Evolutionary conservation across 2,797 vertebrate genomes (phyloP).

Genomic region (Xerus rutilus): DNA sequence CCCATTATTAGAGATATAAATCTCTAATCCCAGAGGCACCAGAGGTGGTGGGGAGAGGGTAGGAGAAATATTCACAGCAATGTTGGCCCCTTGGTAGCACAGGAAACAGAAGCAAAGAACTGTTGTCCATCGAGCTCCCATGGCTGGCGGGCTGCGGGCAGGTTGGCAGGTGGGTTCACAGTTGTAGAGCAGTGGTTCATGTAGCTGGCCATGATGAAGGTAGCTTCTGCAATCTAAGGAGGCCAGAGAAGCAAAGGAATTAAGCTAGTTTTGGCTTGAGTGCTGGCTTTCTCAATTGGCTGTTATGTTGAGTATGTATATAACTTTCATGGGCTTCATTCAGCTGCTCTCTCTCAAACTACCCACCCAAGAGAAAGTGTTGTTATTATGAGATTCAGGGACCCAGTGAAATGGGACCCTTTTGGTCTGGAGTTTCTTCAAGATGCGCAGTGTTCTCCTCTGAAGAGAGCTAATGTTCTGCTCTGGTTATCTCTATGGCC

Average conservation of each 20-base stretch:
- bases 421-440: neutral
- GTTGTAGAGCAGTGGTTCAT: constrained; percentile 92
- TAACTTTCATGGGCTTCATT: neutral
- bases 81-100: constrained; percentile 93
- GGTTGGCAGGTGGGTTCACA: constrained; percentile 80
- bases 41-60: neutral
- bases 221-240: constrained; percentile 94
- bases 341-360: constrained; percentile 25
- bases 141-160: constrained; percentile 85
- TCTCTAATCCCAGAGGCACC: constrained; percentile 59
- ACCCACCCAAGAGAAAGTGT: neutral
- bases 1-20: constrained; percentile 50
- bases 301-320: neutral
- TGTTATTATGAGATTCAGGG: neutral
- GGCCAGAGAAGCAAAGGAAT: constrained; percentile 70
- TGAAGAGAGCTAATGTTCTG: neutral
- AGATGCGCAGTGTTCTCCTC: neutral
- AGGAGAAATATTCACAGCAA: constrained; percentile 91
- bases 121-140: constrained; percentile 91
- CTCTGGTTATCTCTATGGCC: neutral
- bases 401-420: neutral
- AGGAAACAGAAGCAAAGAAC: constrained; percentile 90
- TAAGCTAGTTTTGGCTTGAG: neutral
- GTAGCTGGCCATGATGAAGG: constrained; percentile 96
- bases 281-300: neutral